Evolutionary conservation across 2,113 vertebrate species (phyloP).

Genomic region (Andinoacara biseriatus): DNA sequence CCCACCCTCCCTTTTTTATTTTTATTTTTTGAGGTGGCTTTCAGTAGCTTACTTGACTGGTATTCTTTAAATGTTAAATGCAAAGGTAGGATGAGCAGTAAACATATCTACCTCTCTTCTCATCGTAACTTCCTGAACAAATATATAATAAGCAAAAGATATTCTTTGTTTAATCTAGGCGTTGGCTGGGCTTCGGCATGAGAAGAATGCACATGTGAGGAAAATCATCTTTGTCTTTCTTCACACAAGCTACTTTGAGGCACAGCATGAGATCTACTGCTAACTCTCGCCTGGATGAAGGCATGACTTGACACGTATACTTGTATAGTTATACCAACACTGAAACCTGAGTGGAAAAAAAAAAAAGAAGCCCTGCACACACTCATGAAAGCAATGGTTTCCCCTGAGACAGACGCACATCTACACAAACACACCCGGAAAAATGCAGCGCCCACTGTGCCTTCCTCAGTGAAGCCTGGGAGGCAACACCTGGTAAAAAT

Average conservation of each 20-base stretch:
- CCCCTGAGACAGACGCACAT: conserved; percentile 8
- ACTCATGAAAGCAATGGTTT: conserved; percentile 15
- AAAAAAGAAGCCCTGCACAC: not conserved
- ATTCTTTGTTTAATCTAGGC: conserved; percentile 54
- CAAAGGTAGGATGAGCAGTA: not conserved
- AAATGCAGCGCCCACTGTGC: conserved; percentile 19
- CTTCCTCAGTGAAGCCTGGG: conserved; percentile 28
- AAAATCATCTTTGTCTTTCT: conserved; percentile 41
- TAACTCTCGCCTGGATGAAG: conserved; percentile 29
- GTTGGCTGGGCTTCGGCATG: conserved; percentile 47
- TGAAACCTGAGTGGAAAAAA: conserved; percentile 35
- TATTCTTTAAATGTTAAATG: not conserved
- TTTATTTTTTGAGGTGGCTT: not conserved
- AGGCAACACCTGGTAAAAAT: conserved; percentile 69
- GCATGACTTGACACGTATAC: conserved; percentile 60
- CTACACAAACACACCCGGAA: not conserved
- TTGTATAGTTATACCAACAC: conserved; percentile 18
- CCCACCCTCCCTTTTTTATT: no score
- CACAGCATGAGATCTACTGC: conserved; percentile 40
- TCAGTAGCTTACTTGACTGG: not conserved
- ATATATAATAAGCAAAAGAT: conserved; percentile 13
- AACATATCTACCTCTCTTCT: not conserved
- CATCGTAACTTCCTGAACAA: conserved; percentile 20
- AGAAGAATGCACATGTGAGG: conserved; percentile 54
- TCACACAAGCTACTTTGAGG: conserved; percentile 47